Base-by-base conservation (phyloP, 2,797 vertebrate genomes). In the Propithecus perrieri region DNA sequence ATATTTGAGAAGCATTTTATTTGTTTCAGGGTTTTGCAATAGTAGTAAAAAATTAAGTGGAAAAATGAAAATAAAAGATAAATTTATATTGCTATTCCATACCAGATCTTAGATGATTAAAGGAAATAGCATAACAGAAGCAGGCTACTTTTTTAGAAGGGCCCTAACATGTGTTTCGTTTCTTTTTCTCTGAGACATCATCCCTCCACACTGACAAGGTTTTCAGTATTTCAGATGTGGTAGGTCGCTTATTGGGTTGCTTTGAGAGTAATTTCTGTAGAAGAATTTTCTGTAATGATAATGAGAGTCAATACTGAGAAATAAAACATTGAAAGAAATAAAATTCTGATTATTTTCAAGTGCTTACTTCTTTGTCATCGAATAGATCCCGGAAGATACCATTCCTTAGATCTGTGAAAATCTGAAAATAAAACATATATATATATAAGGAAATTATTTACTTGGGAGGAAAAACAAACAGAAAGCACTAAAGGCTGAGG, bases 191-290 rank as follows among this genome's bases (percentile, higher is more conserved):
- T 12, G 3, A 0, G 22, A 0, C 9, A 8, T 30, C 20, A 8
- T 26, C 20, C 30, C 74, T 78, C 96, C 14, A 84, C 1, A 18
- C 0, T 28, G 67, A 28, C n/a, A 97, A 30, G 59, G 96, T 26
- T 0, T 8, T 0, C 75, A 98, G 88, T 92, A 98, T 95, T 46
- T 5, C 0, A 83, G 59, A 41, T 59, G 95, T n/a, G 35, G 85
- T 5, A 14, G 95, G 93, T 95, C 98, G 97, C 55, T 30, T 1
- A 1, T 0, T 59, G 74, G 97, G 13, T 0, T 98, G 1, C 57
- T 0, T 0, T 88, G 97, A 97, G 89, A 99, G 97, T 97, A 99
- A 97, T 86, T 90, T 97, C 80, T 35, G 50, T 35, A 99, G 97
- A 74, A 98, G 81, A 22, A 2, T 0, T 96, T 65, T 87, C 99